Conservation (phyloP, 2,113 vertebrate genomes). For the Datnioides undecimradiatus region DNA sequence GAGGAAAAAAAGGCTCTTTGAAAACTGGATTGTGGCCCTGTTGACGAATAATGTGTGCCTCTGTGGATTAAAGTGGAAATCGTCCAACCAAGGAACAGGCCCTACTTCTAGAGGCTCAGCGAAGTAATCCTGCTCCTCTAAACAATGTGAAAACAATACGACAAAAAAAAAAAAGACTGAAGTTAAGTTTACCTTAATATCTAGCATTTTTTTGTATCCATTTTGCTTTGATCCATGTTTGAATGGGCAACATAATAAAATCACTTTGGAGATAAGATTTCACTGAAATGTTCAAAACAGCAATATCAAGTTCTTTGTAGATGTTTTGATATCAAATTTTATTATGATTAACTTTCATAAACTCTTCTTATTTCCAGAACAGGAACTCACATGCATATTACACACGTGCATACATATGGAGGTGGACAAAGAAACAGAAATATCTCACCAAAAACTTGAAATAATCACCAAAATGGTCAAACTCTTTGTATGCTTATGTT, state of each 20-base stretch:
- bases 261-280: not conserved
- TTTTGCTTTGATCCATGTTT: not conserved
- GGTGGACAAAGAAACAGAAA: not conserved
- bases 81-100: constrained; percentile 17
- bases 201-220: not conserved
- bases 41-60: constrained; percentile 45
- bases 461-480: not conserved
- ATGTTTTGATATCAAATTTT: not conserved
- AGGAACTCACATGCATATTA: not conserved
- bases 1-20: constrained; percentile 44
- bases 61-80: constrained; percentile 59
- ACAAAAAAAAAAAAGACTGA: not conserved
- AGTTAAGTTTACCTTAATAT: not conserved
- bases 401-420: not conserved
- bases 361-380: not conserved
- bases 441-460: not conserved
- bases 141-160: constrained; percentile 21
- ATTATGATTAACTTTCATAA: not conserved
- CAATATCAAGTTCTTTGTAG: not conserved
- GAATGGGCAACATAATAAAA: not conserved
- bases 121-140: constrained; percentile 51
- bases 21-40: constrained; percentile 46
- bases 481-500: not conserved
- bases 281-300: not conserved
- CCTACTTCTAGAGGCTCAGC: constrained; percentile 46